Base-by-base conservation (phyloP, 2,888 invertebrate species). In the Drosophila pegasa region DNA sequence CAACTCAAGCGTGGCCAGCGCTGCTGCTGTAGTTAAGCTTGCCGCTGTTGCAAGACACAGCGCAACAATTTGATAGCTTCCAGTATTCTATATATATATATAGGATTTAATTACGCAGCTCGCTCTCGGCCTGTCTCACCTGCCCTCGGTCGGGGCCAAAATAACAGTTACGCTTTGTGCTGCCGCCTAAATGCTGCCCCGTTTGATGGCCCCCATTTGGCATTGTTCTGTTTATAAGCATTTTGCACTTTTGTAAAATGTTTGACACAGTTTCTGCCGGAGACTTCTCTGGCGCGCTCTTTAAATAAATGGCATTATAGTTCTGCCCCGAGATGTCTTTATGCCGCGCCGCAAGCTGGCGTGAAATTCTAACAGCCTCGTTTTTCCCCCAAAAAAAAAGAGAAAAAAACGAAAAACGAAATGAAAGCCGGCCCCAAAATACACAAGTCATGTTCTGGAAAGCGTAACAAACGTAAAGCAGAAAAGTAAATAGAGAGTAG, bases 371-470 rank as follows among this genome's bases (percentile, higher is more conserved):
- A 64, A 72, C 61, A 62, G 50, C 8, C 40, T 48, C 41, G n/a
- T 45, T 29, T 38, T 33, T 18, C 22, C 38, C 25, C 14, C 14
- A 16, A 35, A 35, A 0, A 16, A 16, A 16, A 38, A 38, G 18
- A 20, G 6, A 6, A 25, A 25, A 4, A 25, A 25, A 5, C 3
- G 5, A 25, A 25, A 16, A 27, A 2, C 51, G 68, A 83, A 83
- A 83, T 71, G 73, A 87, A 85, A 87, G 85, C 69, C 63, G 48
- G 58, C 62, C 78, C 87, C 38, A 63, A 87, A 82, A 87, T 66
- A 54, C 59, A 54, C 55, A 68, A 85, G 83, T 83, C 83, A 87
- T 83, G 87, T 83, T 83, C 83, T 83, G 82, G 87, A 83, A 83
- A 83, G 83, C 83, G 83, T 81, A 87, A 83, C 83, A 81, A 81